Evolutionary conservation across 2,113 vertebrate species (phyloP), one percentile per base, ranked within the genome.

Genomic region (Taxidea taxus): DNA sequence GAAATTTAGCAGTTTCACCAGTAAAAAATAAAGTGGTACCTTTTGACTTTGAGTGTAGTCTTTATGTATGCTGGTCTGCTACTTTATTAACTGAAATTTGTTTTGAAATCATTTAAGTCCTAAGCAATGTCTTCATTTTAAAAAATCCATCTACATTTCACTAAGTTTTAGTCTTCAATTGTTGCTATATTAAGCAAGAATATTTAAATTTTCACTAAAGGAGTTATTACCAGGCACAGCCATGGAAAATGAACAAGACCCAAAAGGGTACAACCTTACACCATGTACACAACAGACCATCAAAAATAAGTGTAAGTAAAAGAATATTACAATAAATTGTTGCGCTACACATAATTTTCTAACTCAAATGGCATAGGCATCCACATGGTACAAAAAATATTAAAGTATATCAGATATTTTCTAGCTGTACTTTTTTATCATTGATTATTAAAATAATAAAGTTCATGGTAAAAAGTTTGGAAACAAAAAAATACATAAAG

Each of bases 1-100:
- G 51, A 89, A 90, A 83, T 82, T 86, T 80, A 90, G 42, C 54
- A 94, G 34, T 86, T 95, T 78, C 62, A 74, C 85, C 91, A 86
- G 80, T 56, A 23, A 96, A 96, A 95, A 82, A 56, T 31, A 82
- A 97, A 72, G 54, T n/a, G 44, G 14, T 54, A 58, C 29, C 37
- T 96, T 97, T 85, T 89, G 54, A 91, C 44, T 90, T 60, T 70
- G 62, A 85, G 12, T 85, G 27, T 14, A n/a, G 18, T 60, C 58
- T 23, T 49, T 92, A 29, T 47, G 77, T 2, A 14, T 90, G 39
- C 31, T 84, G 62, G 37, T 39, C 13, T 68, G 47, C 27, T 83
- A 49, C 37, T 75, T 93, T 87, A 84, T 85, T 80, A 74, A 86
- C 42, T 51, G 70, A 92, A 37, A 29, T 88, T 66, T 86, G 16